A percentile compares a stretch with the other conserved stretches of the same genome.
phyloP scores from a whole-genome alignment of 2,888 invertebrate genomes.

The Xylota sylvarum region DNA sequence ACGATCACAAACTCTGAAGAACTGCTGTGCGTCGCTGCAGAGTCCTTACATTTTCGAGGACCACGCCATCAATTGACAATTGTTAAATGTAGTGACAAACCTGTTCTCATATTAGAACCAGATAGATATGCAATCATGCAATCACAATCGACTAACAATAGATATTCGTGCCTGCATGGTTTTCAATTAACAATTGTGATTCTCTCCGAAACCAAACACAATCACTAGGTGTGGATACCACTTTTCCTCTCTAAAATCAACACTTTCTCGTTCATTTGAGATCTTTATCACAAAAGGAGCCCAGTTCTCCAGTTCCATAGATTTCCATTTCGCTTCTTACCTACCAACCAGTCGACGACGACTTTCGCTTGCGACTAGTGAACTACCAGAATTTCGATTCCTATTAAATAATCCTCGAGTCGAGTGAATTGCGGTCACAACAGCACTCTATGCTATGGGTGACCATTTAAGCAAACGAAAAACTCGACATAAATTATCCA shows the following conservation, averaged over 20 bases:
- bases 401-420: slow-evolving; percentile 52
- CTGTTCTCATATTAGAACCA: too few species aligned
- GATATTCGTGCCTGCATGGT: too few species aligned
- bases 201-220: background rate
- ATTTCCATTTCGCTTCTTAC: slow-evolving; percentile 43
- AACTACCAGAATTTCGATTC: too few species aligned
- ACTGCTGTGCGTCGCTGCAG: too few species aligned
- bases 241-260: background rate
- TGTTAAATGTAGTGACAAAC: too few species aligned
- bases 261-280: background rate
- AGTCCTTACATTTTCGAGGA: too few species aligned
- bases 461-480: slow-evolving; percentile 26
- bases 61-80: too few species aligned
- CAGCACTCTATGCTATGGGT: background rate
- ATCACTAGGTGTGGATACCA: background rate
- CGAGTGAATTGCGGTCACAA: slow-evolving; percentile 58
- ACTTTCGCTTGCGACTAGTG: slow-evolving; percentile 53
- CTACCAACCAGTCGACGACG: background rate
- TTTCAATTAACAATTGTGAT: too few species aligned
- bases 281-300: slow-evolving; percentile 20
- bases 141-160: too few species aligned
- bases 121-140: too few species aligned
- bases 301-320: background rate
- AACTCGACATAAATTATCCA: slow-evolving; percentile 37
- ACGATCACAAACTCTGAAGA: too few species aligned